Evolutionary conservation across 1,140 invertebrate genomes (phyloP), one percentile per base, ranked within the genome.

Genomic region (Drosophila micromelanica): DNA sequence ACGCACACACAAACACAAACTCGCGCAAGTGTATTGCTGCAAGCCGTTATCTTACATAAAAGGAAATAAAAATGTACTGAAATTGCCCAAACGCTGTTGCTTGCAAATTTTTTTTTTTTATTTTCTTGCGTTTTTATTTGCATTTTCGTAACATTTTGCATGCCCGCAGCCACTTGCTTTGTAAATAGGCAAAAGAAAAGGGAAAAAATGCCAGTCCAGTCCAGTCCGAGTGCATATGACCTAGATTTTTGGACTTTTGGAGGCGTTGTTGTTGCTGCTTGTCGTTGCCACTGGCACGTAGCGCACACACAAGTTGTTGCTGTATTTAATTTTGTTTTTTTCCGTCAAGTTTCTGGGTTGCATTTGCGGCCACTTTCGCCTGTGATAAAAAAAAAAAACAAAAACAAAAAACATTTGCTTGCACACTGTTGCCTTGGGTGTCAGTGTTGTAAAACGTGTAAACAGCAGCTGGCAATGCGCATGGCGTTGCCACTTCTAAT

Each of bases 181-280:
- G 49, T 48, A 70, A 70, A 70, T 42, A 70, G 40, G 49, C 46
- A 61, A 65, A 37, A 42, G 23, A 8, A 23, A 30, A 11, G n/a
- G 12, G 12, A 6, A 30, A 49, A 45, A 2, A 45, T 20, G 20
- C 23, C 46, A 48, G 20, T 3, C 7, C 12, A 4, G 17, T 57
- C 49, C 51, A 67, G 60, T n/a, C n/a, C 32, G 63, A 54, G 55
- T 73, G 63, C 63, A 73, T 46, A 48, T 73, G 70, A 73, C 70
- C 70, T 55, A 73, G 64, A 72, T 72, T 65, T 65, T 56, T 13
- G n/a, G 37, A n/a, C 27, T 51, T 71, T 59, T 67, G 45, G 48
- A 72, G 30, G 42, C 27, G 15, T 60, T 60, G 42, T 32, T 20
- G 27, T 35, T 35, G 59, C 38, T 68, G 48, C 27, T 63, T 52